phyloP scores from a whole-genome alignment of 2,797 vertebrate species.

The Hapalemur alaotrensis region DNA sequence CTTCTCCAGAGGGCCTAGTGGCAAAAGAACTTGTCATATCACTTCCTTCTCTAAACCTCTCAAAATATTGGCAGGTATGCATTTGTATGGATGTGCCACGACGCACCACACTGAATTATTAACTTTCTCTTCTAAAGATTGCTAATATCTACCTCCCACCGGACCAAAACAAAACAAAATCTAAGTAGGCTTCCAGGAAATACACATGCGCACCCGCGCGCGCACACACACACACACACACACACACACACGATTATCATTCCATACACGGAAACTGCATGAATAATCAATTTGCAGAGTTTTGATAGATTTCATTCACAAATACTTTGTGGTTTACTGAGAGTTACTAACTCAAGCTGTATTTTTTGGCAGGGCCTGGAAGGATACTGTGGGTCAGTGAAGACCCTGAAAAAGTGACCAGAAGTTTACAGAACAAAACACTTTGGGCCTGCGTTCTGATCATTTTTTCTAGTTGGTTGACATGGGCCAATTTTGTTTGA shows the following conservation, averaged over 20 bases:
- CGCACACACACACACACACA: too few species aligned
- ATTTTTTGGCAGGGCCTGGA: background rate
- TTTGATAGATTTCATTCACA: slow-evolving; percentile 34
- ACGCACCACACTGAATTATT: slow-evolving; percentile 59
- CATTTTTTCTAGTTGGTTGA: background rate
- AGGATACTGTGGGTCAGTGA: background rate
- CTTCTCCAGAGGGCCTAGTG: slow-evolving; percentile 44
- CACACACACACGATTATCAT: background rate
- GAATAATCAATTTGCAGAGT: background rate
- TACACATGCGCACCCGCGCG: background rate
- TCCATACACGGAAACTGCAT: slow-evolving; percentile 18
- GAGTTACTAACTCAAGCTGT: background rate
- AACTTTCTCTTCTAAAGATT: background rate
- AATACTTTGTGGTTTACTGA: background rate
- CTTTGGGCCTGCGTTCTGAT: background rate
- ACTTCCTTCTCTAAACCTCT: slow-evolving; percentile 49
- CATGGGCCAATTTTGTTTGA: background rate
- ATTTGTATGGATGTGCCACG: background rate
- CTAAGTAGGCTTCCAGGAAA: slow-evolving; percentile 10
- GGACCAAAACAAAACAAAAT: background rate
- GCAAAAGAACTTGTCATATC: background rate
- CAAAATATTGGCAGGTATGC: slow-evolving; percentile 58
- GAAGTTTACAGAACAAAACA: background rate
- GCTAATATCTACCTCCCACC: slow-evolving; percentile 25
- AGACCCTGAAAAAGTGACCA: background rate